These are phyloP conservation scores for Aratinga solstitialis DNA, from an alignment of 2,797 vertebrate species.

Conservation along the genomic window DNA sequence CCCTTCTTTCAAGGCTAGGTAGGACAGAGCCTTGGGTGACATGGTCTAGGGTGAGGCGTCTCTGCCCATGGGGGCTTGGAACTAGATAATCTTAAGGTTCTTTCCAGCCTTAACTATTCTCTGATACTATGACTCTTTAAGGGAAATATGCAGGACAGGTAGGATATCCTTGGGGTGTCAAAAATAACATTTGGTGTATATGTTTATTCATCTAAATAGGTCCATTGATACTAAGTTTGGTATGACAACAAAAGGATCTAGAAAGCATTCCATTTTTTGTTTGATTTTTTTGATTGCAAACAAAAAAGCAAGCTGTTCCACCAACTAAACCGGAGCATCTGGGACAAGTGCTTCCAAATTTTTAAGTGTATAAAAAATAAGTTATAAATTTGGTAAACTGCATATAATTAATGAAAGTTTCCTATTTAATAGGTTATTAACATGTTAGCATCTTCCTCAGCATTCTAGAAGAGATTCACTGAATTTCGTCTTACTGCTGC, in stretches of 20 bases:
- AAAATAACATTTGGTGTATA: rapidly evolving
- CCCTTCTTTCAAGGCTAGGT: not conserved
- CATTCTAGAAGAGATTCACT: not conserved
- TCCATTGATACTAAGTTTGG: not conserved
- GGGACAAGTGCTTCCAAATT: not conserved
- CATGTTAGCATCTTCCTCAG: not conserved
- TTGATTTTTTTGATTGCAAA: not conserved
- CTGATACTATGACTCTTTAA: not conserved
- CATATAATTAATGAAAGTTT: not conserved
- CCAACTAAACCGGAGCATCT: not conserved
- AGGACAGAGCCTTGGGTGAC: not conserved
- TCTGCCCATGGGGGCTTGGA: not conserved
- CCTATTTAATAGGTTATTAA: not conserved
- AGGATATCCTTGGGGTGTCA: not conserved
- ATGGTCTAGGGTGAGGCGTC: not conserved
- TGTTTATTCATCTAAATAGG: not conserved
- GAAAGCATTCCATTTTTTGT: not conserved
- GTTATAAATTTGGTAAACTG: not conserved
- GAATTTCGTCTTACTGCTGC: not conserved
- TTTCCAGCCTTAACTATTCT: not conserved
- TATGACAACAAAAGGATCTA: not conserved
- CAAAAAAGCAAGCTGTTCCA: not conserved
- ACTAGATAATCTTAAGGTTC: not conserved
- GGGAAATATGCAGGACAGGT: not conserved
- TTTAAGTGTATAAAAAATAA: not conserved